phyloP scores from a whole-genome alignment of 2,797 vertebrate species.

The Sphenodon punctatus region DNA sequence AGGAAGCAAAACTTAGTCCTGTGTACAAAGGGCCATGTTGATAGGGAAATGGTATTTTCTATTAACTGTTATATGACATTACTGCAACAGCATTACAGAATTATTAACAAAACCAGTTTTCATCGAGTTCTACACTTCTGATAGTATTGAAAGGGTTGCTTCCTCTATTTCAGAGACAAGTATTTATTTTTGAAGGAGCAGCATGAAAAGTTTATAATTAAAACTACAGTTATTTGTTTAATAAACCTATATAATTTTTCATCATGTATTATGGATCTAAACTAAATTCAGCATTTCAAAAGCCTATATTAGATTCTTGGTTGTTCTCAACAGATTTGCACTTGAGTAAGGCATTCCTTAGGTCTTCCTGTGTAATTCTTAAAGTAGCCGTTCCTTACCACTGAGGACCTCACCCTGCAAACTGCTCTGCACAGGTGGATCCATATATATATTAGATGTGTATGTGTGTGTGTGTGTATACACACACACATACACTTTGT shows the following conservation, averaged over 20 bases:
- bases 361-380: neutral
- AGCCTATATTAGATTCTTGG: neutral
- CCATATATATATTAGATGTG: neutral
- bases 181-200: too few relatives aligned
- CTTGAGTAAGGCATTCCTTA: neutral
- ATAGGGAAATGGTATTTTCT: neutral
- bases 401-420: neutral
- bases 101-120: neutral
- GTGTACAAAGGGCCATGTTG: neutral
- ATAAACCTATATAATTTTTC: too few relatives aligned
- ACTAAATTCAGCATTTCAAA: neutral
- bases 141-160: neutral
- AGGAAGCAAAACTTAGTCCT: neutral
- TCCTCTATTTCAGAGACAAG: neutral
- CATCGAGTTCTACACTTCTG: neutral
- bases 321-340: neutral
- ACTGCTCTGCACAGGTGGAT: neutral
- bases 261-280: neutral
- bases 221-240: too few relatives aligned
- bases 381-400: neutral
- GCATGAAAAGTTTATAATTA: too few relatives aligned
- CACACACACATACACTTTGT: neutral
- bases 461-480: too few relatives aligned
- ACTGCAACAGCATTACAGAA: neutral
- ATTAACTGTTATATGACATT: neutral